Base-by-base conservation (phyloP, 2,113 vertebrate species). In the Ornithorhynchus anatinus region DNA sequence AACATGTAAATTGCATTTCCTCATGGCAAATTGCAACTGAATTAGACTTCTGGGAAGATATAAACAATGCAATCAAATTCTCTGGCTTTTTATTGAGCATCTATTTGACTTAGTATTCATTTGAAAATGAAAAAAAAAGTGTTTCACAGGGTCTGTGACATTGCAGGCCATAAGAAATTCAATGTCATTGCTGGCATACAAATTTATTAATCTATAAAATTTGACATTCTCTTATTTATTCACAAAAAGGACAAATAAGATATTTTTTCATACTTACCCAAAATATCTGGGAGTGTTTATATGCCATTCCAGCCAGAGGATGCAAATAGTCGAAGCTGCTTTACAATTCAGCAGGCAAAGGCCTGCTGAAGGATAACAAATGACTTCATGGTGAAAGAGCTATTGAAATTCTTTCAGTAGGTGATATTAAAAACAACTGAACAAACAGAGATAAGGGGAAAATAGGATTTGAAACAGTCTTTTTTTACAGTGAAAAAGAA, bases 351-450 rank as follows among this genome's bases (percentile, higher is more conserved):
- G 96, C 92, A 96, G 94, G 96, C 95, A 92, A 96, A 96, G 95
- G 94, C 95, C 93, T 91, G 94, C 95, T 96, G 94, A 96, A 98
- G 96, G 96, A 97, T 98, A 98, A 99, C 96, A 98, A 98, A 99
- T 99, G 97, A 99, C 96, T 98, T 97, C 97, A 98, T 96, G 95
- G 95, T 93, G 94, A 95, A 97, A 95, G 95, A 93, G 95, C 97
- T 95, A 97, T 97, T 97, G 96, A 98, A 99, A 98, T 98, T 97
- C 96, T 96, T 98, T 98, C 96, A 96, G 95, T 96, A 96, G 94
- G 95, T 97, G 96, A 97, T 96, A 98, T 97, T 98, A 97, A 98
- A 97, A 97, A 97, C 97, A 98, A 99, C 97, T 99, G 97, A 98
- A 96, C 96, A 99, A 98, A 99, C 94, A 98, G 94, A 98, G 97